Evolutionary conservation across 2,113 vertebrate genomes (phyloP), one percentile per base, ranked within the genome.

Genomic region (Forbesichthys agassizii): DNA sequence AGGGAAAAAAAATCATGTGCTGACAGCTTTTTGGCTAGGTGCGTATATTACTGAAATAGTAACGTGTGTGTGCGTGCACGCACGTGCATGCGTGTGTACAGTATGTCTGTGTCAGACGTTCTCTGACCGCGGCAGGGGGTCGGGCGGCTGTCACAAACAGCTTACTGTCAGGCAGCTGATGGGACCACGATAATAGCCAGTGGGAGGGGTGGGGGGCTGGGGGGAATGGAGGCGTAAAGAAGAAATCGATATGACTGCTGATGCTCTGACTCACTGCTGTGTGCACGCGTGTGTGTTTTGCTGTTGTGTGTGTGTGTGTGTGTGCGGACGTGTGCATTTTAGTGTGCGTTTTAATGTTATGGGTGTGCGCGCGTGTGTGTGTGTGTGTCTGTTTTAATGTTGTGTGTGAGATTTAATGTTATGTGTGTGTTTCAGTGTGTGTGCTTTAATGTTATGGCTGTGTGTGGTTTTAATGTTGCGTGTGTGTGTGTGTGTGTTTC

Each of bases 191-290:
- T 16, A 8, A n/a, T 9, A 5, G 33, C 27, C 11, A 27, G 58
- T 16, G 61, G 51, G 71, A n/a, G 27, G 20, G 3, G 49, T 7
- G 47, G 51, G 48, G 56, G 27, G 16, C 56, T 12, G 42, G 49
- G 10, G 48, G 48, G 47, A 49, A 65, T 56, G 60, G 62, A 75
- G 74, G 61, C 65, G 78, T 67, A 72, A 78, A 89, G 73, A 66
- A 83, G 83, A 83, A 90, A 92, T 92, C 89, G 70, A 92, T 92
- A 89, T 61, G 68, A 79, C 81, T 86, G 80, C 84, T 87, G 84
- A 83, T 73, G 85, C 77, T 71, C 73, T 87, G 86, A 90, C 72
- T 89, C 86, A 88, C 83, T 42, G 36, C 78, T 69, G 70, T 48
- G 55, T 58, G 49, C 57, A 56, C 63, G 55, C 58, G 67, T 58